Evolutionary conservation across 2,113 vertebrate species (phyloP).

Genomic region (Ailuropoda melanoleuca): DNA sequence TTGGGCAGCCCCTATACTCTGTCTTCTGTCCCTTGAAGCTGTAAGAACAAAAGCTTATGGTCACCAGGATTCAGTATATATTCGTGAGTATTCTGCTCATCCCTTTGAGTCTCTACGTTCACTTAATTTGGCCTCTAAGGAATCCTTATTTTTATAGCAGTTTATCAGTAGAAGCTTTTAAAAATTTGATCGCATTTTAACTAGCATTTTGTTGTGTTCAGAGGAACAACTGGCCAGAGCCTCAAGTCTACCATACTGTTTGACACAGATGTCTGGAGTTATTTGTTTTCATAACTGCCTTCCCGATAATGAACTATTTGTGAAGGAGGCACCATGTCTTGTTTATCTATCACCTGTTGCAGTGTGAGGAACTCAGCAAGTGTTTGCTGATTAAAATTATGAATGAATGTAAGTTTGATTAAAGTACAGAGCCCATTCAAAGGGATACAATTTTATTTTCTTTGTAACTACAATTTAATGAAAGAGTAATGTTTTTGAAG

Average conservation of each 20-base stretch:
- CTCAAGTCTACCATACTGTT: neutral
- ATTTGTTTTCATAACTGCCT: neutral
- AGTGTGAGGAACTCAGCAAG: neutral
- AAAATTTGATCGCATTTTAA: neutral
- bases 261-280: neutral
- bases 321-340: neutral
- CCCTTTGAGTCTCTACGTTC: neutral
- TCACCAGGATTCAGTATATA: neutral
- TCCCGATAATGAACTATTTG: neutral
- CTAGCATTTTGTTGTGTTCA: neutral
- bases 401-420: neutral
- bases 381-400: neutral
- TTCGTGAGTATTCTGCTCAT: neutral
- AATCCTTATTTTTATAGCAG: neutral
- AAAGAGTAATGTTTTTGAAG: neutral
- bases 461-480: neutral
- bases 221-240: neutral
- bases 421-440: neutral
- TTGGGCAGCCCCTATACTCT: neutral
- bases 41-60: neutral
- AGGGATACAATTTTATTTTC: neutral
- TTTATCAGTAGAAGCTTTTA: neutral
- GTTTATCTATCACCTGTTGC: neutral
- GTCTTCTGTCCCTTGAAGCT: neutral
- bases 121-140: neutral